Conservation (phyloP, 1,140 invertebrate genomes). For the Hirudo medicinalis region DNA sequence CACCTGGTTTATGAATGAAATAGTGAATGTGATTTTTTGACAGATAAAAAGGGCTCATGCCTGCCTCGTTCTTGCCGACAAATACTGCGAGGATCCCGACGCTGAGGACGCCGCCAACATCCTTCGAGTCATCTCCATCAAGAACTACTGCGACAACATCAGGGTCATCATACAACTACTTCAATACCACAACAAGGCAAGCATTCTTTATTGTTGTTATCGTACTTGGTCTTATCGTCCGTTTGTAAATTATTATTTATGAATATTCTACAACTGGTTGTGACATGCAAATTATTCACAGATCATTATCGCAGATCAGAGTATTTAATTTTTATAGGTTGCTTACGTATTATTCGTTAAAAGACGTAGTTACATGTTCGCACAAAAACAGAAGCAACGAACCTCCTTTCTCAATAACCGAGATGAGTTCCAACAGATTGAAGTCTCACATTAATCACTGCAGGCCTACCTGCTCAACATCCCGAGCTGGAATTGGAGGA, state of each 20-base stretch:
- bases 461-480: slow-evolving; percentile 96
- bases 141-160: slow-evolving; percentile 96
- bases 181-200: slow-evolving; percentile 98
- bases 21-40: slow-evolving; percentile 12
- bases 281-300: no score
- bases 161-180: slow-evolving; percentile 95
- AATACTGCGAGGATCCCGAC: slow-evolving; percentile 96
- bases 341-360: no score
- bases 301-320: no score
- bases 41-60: slow-evolving; percentile 97
- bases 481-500: slow-evolving; percentile 98
- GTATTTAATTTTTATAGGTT: no score
- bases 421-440: no score
- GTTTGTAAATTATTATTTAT: no score
- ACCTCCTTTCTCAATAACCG: no score
- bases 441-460: slow-evolving; percentile 22
- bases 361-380: no score
- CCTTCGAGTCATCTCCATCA: slow-evolving; percentile 97
- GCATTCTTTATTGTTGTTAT: not conserved
- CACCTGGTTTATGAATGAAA: no score
- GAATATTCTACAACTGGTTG: no score
- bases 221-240: no score
- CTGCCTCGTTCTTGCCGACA: slow-evolving; percentile 92
- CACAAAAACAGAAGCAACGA: no score
- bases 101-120: slow-evolving; percentile 94